Evolutionary conservation across 2,113 vertebrate species (phyloP), one percentile per base, ranked within the genome.

Genomic region (Isichthys henryi): DNA sequence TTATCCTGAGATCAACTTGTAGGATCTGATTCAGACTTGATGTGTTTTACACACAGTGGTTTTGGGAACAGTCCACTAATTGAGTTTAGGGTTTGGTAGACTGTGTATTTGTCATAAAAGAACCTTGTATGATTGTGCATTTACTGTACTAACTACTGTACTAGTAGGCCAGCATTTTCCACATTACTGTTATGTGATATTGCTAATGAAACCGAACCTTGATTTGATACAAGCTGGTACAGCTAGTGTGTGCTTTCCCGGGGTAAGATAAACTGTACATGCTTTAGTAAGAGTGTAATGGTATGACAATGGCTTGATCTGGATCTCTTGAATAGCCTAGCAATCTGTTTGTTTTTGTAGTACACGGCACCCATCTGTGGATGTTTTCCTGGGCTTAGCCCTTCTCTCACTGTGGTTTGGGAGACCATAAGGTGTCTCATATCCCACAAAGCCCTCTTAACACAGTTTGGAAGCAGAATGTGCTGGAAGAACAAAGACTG

Each of bases 281-380:
- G 35, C 82, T 46, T 45, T 48, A 9, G 39, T 84, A 23, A 84
- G 39, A 46, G 50, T 87, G 85, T 53, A 87, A 87, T 48, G 15
- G 7, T 87, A 87, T 87, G 50, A 87, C 46, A 66, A 62, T 45
- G n/a, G 15, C 15, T 43, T 50, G 66, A 23, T 83, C 50, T 83
- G 31, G 50, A 56, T 83, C 74, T 82, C 39, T 52, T 21, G 52
- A 84, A 83, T 53, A 83, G 17, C 87, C 21, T 7, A 11, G 49
- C 46, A 89, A 82, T 83, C 88, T 89, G 88, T 89, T 89, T 89
- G 31, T 83, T 74, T 53, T 82, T 82, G 77, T 89, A 74, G 70
- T 19, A 82, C n/a, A 83, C 39, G 48, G 1, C 49, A 21, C 19
- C 88, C 88, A 53, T 83, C 70, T 89, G 88, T 80, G 66, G 35